A percentile compares a stretch with the other conserved stretches of the same genome.
These are phyloP conservation scores for Mimachlamys varia DNA, from an alignment of 2,888 invertebrate species.

Conservation along the genomic window DNA sequence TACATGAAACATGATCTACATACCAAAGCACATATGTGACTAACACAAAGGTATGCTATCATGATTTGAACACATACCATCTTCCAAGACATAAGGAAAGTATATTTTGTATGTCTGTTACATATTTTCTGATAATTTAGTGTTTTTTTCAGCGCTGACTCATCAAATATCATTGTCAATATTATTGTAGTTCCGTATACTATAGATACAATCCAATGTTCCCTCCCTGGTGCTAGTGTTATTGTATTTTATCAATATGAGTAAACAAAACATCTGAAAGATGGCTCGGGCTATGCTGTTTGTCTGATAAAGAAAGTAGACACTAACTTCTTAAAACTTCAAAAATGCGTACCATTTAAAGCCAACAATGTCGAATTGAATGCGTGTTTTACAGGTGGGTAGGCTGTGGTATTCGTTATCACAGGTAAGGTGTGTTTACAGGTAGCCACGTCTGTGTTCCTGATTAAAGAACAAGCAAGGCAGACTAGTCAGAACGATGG, in stretches of 20 bases:
- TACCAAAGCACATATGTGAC: no score
- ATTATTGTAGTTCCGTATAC: background rate
- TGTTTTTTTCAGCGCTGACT: background rate
- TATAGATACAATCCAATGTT: background rate
- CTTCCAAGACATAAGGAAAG: no score
- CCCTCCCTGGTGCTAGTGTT: background rate
- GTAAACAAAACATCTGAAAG: background rate
- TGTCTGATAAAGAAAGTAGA: background rate
- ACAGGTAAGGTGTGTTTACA: constrained; percentile 20
- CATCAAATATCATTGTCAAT: background rate
- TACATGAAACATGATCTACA: no score
- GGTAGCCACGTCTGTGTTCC: background rate
- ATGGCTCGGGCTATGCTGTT: background rate
- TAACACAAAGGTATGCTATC: no score
- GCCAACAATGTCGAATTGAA: background rate
- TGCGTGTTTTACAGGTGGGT: background rate
- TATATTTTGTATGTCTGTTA: no score
- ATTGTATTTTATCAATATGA: background rate
- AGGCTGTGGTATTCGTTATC: background rate
- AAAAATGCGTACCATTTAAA: background rate
- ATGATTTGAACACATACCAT: no score
- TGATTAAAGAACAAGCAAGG: constrained; percentile 23
- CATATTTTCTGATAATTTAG: no score
- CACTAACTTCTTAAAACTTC: background rate
- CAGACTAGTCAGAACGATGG: constrained; percentile 34